These are phyloP conservation scores for Chymomyza costata DNA, from an alignment of 1,140 invertebrate species.

Conservation along the genomic window DNA sequence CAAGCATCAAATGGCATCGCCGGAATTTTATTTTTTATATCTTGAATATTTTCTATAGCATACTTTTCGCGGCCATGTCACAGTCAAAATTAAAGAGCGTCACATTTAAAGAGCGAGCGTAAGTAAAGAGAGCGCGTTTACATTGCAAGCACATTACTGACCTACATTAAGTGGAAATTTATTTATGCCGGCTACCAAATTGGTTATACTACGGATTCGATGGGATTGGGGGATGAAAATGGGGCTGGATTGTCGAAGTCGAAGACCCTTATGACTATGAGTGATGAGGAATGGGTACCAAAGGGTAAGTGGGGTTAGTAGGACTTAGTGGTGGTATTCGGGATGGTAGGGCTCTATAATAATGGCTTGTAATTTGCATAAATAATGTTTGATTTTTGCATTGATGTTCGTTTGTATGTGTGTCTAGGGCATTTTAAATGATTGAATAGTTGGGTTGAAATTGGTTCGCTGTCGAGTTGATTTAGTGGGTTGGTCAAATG, in stretches of 20 bases:
- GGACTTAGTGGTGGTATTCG: slow-evolving; percentile 8
- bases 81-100: neutral
- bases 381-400: slow-evolving; percentile 65
- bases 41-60: too few relatives aligned
- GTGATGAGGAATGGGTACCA: slow-evolving; percentile 53
- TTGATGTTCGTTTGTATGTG: slow-evolving; percentile 27
- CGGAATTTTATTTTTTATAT: too few relatives aligned
- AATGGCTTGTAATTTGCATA: slow-evolving; percentile 70
- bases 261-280: slow-evolving; percentile 40
- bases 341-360: slow-evolving; percentile 59
- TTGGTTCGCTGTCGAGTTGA: too few relatives aligned
- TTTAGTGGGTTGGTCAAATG: too few relatives aligned
- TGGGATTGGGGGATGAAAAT: slow-evolving; percentile 44
- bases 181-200: slow-evolving; percentile 72
- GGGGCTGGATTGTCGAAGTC: too few relatives aligned
- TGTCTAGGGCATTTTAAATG: slow-evolving; percentile 46
- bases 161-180: slow-evolving; percentile 68
- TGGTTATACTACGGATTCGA: slow-evolving; percentile 58
- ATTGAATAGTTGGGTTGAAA: too few relatives aligned
- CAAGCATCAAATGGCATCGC: too few relatives aligned
- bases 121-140: neutral
- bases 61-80: too few relatives aligned
- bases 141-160: slow-evolving; percentile 48
- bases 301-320: slow-evolving; percentile 7
- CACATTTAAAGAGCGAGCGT: slow-evolving; percentile 8